A percentile compares a stretch with the other conserved stretches of the same genome.
Evolutionary conservation across 2,888 invertebrate genomes (phyloP).

Genomic region (Rhagophthalmus giganteus): DNA sequence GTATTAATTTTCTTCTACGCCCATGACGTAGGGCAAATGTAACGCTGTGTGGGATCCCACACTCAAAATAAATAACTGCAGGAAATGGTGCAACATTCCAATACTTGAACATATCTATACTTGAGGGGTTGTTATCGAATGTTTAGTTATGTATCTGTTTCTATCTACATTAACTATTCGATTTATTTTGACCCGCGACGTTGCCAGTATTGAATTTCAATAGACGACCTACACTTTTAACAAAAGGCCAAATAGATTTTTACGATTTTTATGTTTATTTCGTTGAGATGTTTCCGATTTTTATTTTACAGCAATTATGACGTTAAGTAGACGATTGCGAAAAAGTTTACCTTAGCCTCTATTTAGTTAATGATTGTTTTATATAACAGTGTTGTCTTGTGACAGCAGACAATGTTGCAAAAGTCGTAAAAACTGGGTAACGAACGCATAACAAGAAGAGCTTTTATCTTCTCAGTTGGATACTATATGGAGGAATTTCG

Average conservation of each 20-base stretch:
- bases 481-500: too few species aligned
- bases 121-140: slow-evolving; percentile 45
- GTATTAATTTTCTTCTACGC: too few species aligned
- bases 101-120: slow-evolving; percentile 34
- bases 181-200: slow-evolving; percentile 34
- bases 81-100: slow-evolving; percentile 48
- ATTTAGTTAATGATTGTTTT: too few species aligned
- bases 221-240: neutral
- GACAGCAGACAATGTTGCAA: too few species aligned
- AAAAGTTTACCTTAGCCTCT: too few species aligned
- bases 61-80: slow-evolving; percentile 46
- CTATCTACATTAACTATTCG: slow-evolving; percentile 44
- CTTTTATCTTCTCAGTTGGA: too few species aligned
- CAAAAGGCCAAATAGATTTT: too few species aligned
- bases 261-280: too few species aligned
- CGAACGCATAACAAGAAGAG: too few species aligned
- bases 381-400: too few species aligned
- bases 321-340: too few species aligned
- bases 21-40: slow-evolving; percentile 11
- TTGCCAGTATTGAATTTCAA: neutral
- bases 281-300: neutral
- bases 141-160: slow-evolving; percentile 43
- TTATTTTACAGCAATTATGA: neutral
- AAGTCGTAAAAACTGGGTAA: too few species aligned
- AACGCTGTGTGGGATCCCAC: slow-evolving; percentile 26